Evolutionary conservation across 2,797 vertebrate species (phyloP).

Genomic region (Coranthus polyacanthus): DNA sequence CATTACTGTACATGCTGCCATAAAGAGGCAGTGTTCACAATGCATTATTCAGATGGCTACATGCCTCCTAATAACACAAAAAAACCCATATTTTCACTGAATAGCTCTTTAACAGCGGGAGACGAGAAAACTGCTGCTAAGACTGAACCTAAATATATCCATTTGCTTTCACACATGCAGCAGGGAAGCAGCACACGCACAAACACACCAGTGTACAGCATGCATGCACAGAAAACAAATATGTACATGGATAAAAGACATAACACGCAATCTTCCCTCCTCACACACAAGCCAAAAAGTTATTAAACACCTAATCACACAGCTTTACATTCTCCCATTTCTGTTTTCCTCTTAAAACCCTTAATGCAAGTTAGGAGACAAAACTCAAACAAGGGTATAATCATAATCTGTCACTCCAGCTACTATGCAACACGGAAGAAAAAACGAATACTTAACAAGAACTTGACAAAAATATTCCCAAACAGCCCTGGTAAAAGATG

Average conservation of each 20-base stretch:
- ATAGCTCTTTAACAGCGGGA: conserved; percentile 49
- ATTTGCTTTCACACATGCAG: conserved; percentile 45
- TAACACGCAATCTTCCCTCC: not conserved
- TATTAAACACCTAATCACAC: conserved; percentile 56
- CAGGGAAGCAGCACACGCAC: conserved; percentile 9
- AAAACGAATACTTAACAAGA: too few relatives aligned
- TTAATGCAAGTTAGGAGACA: conserved; percentile 7
- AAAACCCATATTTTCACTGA: conserved; percentile 58
- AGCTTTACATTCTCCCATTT: conserved; percentile 21
- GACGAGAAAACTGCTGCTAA: conserved; percentile 59
- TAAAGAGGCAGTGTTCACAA: conserved; percentile 47
- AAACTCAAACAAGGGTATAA: conserved; percentile 13
- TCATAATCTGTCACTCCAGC: not conserved
- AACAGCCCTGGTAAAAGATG: too few relatives aligned
- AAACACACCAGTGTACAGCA: conserved; percentile 10
- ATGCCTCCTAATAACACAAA: conserved; percentile 63
- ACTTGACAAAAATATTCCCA: too few relatives aligned
- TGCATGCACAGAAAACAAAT: conserved; percentile 15
- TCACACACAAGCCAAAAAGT: conserved; percentile 16
- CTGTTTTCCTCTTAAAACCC: too few relatives aligned
- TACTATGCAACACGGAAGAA: too few relatives aligned
- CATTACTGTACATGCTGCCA: conserved; percentile 38
- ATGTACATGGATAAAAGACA: not conserved
- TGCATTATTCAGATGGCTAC: conserved; percentile 76
- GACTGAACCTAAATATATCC: conserved; percentile 66